phyloP scores from a whole-genome alignment of 2,797 vertebrate species.

The Austrolebias charrua region DNA sequence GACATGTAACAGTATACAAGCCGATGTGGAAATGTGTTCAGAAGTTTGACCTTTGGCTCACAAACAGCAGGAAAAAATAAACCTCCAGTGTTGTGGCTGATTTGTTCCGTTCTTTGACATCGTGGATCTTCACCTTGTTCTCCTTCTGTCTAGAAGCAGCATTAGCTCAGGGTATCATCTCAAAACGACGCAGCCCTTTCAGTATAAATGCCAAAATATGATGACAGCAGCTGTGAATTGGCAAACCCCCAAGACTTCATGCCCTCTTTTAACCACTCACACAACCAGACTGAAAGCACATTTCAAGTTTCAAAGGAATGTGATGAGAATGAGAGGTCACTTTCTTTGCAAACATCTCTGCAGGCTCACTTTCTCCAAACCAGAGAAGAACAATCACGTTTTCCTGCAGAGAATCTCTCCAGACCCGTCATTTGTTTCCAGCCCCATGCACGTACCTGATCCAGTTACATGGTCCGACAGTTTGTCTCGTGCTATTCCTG shows the following conservation, averaged over 20 bases:
- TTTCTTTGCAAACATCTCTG: neutral
- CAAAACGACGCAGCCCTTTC: slow-evolving; percentile 6
- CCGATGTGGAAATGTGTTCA: neutral
- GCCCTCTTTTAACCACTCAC: slow-evolving; percentile 35
- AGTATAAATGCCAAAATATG: slow-evolving; percentile 12
- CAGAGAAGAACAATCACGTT: neutral
- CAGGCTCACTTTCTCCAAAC: neutral
- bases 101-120: slow-evolving; percentile 1
- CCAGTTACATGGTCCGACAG: slow-evolving; percentile 59
- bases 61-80: neutral
- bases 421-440: neutral
- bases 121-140: slow-evolving; percentile 3
- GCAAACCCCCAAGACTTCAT: slow-evolving; percentile 30
- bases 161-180: neutral
- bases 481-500: slow-evolving; percentile 51
- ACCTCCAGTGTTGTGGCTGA: neutral
- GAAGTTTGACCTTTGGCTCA: neutral
- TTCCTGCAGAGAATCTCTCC: neutral
- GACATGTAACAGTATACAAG: too few species aligned
- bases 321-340: neutral
- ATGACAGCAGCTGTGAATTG: slow-evolving; percentile 49
- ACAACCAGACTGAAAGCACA: slow-evolving; percentile 8
- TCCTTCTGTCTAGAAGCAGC: neutral
- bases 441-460: slow-evolving; percentile 53
- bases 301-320: slow-evolving; percentile 10